phyloP scores from a whole-genome alignment of 2,888 invertebrate genomes.

The Macrosiphum euphorbiae region DNA sequence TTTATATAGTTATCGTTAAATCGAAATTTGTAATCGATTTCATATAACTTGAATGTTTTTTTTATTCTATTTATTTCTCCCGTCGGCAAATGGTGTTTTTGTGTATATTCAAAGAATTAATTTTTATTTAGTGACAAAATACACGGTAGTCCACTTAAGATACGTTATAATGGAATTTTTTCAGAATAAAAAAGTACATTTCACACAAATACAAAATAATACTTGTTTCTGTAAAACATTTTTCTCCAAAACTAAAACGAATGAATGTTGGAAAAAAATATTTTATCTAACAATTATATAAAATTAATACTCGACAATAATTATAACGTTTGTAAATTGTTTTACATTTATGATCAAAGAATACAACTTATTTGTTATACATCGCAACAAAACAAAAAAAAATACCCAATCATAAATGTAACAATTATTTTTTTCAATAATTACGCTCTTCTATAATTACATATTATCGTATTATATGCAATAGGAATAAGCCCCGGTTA shows the following conservation, averaged over 20 bases:
- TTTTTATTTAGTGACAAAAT: background rate
- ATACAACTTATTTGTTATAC: too few relatives aligned
- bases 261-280: background rate
- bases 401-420: background rate
- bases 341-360: background rate
- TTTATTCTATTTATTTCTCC: background rate
- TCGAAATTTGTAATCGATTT: conserved; percentile 16
- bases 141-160: background rate
- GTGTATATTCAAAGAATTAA: background rate
- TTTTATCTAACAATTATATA: background rate
- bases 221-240: background rate
- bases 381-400: background rate
- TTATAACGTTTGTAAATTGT: background rate
- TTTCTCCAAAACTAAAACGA: background rate
- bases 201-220: background rate
- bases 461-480: background rate
- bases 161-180: background rate
- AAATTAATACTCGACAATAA: background rate
- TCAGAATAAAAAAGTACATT: background rate
- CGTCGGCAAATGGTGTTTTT: background rate
- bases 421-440: background rate
- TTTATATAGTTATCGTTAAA: background rate
- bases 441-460: background rate
- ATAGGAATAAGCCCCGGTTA: background rate
- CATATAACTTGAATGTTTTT: background rate